Evolutionary conservation across 2,888 invertebrate genomes (phyloP).

Genomic region (Itoplectis maculator): DNA sequence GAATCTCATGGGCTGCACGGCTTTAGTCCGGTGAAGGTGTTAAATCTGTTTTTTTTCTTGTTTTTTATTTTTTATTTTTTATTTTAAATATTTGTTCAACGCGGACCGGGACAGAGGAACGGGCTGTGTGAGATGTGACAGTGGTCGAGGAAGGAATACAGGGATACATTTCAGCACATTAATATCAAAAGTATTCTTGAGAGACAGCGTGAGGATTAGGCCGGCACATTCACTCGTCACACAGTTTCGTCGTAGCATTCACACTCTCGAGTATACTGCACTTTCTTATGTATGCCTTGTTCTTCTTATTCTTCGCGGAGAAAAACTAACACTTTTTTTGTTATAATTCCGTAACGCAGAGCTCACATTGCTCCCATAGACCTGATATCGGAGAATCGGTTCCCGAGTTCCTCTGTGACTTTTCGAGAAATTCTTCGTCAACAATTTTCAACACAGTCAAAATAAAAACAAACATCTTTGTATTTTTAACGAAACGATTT

Average conservation of each 20-base stretch:
- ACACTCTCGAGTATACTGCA: constrained; percentile 69
- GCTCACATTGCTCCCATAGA: constrained; percentile 51
- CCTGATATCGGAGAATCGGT: constrained; percentile 28
- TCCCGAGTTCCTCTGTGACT: constrained; percentile 10
- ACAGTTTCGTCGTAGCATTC: constrained; percentile 42
- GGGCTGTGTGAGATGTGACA: constrained; percentile 62
- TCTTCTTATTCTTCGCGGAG: constrained; percentile 27
- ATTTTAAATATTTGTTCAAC: constrained; percentile 2
- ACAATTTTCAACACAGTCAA: not conserved
- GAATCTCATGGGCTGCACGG: constrained; percentile 73
- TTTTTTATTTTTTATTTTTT: not conserved
- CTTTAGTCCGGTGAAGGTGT: constrained; percentile 69
- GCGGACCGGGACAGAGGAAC: constrained; percentile 59
- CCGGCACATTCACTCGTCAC: constrained; percentile 68
- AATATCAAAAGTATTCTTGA: constrained; percentile 84
- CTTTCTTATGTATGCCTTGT: constrained; percentile 75
- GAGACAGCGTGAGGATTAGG: constrained; percentile 79
- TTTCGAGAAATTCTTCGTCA: not conserved
- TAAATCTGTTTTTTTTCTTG: constrained; percentile 35
- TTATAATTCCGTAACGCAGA: constrained; percentile 32
- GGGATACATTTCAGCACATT: constrained; percentile 78
- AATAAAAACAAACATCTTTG: no score
- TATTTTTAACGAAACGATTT: no score
- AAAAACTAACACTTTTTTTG: constrained; percentile 29
- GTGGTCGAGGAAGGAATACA: constrained; percentile 68